Conservation (phyloP, 2,113 vertebrate species). For the Monopterus albus region DNA sequence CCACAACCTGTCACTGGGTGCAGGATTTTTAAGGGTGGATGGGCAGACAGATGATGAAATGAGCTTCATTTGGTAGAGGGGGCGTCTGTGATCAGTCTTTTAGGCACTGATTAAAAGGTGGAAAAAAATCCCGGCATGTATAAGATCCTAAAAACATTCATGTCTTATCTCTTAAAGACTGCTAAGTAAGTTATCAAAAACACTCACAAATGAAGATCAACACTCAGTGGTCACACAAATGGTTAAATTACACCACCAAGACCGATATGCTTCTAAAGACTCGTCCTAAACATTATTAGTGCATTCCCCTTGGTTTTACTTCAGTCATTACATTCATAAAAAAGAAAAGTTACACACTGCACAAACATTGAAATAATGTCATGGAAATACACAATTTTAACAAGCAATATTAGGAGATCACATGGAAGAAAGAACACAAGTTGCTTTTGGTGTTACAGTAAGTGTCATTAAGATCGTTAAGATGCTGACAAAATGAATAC, state of each 20-base stretch:
- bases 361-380: constrained; percentile 59
- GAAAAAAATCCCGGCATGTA: background rate
- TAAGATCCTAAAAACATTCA: constrained; percentile 53
- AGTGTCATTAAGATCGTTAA: constrained; percentile 1
- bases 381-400: constrained; percentile 32
- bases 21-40: constrained; percentile 6
- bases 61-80: too few species aligned
- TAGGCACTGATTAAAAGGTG: constrained; percentile 38
- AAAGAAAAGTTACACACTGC: constrained; percentile 70
- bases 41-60: background rate
- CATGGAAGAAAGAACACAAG: constrained; percentile 9
- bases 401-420: constrained; percentile 38
- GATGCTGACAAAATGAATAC: constrained; percentile 4
- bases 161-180: constrained; percentile 39
- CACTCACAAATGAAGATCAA: too few species aligned
- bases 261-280: constrained; percentile 32
- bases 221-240: constrained; percentile 75
- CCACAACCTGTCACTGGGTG: constrained; percentile 1
- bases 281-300: constrained; percentile 19
- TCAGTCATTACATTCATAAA: constrained; percentile 7
- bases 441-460: constrained; percentile 50
- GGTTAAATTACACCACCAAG: constrained; percentile 51
- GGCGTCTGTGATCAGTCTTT: constrained; percentile 26
- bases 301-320: constrained; percentile 44
- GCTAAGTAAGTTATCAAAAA: constrained; percentile 8